Percentiles rank a stretch among this genome's conserved stretches.
phyloP scores from a whole-genome alignment of 2,797 vertebrate species.

The Anas bahamensis region DNA sequence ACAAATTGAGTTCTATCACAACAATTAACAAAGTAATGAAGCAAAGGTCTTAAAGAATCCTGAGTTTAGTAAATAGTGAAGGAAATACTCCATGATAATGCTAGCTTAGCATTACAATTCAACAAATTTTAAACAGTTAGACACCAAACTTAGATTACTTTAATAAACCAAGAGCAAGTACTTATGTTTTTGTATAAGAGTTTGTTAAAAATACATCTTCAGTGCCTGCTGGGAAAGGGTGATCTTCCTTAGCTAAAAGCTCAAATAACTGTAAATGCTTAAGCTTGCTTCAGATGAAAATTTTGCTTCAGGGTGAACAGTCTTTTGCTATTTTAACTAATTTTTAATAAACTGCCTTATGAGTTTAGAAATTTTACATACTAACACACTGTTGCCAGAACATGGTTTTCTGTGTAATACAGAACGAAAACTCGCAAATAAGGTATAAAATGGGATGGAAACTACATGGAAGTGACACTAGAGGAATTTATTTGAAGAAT shows the following conservation, averaged over 20 bases:
- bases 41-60: not conserved
- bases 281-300: not conserved
- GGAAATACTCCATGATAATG: not conserved
- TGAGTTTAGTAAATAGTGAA: not conserved
- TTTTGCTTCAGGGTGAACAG: not conserved
- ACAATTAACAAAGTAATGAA: rapidly evolving
- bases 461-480: not conserved
- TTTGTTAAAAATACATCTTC: not conserved
- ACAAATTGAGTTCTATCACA: not conserved
- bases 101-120: not conserved
- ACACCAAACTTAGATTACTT: not conserved
- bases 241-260: not conserved
- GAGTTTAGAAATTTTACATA: not conserved
- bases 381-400: not conserved
- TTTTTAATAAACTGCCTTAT: not conserved
- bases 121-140: not conserved
- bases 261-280: not conserved
- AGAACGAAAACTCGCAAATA: not conserved
- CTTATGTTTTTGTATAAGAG: not conserved
- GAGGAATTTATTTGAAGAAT: not conserved
- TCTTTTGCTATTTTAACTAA: not conserved
- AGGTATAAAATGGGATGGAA: not conserved
- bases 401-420: not conserved
- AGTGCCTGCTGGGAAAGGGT: not conserved
- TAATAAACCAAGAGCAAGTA: not conserved